Evolutionary conservation across 1,140 invertebrate genomes (phyloP), one percentile per base, ranked within the genome.

Genomic region (Calephelis virginiensis): DNA sequence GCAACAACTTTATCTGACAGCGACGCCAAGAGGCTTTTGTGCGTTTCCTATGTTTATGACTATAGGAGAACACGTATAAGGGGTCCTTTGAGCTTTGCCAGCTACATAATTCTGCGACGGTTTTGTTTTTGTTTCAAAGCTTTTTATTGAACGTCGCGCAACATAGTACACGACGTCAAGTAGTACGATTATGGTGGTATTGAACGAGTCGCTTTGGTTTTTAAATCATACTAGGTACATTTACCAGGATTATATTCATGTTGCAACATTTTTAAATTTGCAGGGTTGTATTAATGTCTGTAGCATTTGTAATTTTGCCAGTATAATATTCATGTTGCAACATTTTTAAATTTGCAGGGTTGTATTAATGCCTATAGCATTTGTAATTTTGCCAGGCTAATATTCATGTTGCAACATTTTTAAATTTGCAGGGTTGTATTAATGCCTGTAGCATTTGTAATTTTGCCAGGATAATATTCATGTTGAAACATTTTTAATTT

Each of bases 31-130:
- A 88, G 86, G 88, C 86, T 87, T 90, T 91, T 89, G 86, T 91
- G 85, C 85, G 83, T 89, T 90, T 84, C 88, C 84, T 85, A 86
- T 89, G 85, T 89, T 89, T 88, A 90, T 89, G 86, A 87, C 85
- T 91, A 89, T 89, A 88, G 83, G 75, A 81, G 80, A 85, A 77
- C 89, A 89, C 86, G 86, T 87, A 89, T 83, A 86, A 86, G 88
- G 83, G 86, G 86, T 80, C 82, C 83, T 83, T 89, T 86, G 83
- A 82, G 79, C 80, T 78, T 82, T 78, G 81, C 82, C 80, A 70
- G 81, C 80, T 82, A 80, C 80, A 80, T 85, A 85, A 85, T 86
- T 86, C 79, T 76, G 81, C 82, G 77, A 80, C 70, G 74, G 68
- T 82, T 81, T 86, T 87, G 78, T 83, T 89, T 84, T 86, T 82